phyloP scores from a whole-genome alignment of 2,113 vertebrate species.

The Gavia stellata region DNA sequence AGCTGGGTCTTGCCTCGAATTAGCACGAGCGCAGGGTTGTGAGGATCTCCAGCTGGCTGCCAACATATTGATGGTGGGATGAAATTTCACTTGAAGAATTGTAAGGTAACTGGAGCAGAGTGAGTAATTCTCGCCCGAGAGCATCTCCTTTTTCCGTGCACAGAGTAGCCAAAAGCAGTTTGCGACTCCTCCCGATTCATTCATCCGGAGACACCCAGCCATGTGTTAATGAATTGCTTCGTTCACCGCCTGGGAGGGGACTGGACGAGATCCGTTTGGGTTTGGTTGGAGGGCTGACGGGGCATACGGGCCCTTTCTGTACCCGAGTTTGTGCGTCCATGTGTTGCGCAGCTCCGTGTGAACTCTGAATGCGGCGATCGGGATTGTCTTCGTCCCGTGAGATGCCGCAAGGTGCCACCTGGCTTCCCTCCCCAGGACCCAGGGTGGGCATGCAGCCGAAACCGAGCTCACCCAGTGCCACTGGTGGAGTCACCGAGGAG shows the following conservation, averaged over 20 bases:
- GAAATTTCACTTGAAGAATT: background rate
- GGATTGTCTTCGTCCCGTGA: background rate
- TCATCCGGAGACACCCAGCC: background rate
- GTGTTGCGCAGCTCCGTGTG: accelerated
- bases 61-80: constrained; percentile 48
- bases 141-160: background rate
- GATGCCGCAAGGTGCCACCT: background rate
- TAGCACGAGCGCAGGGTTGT: background rate
- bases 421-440: background rate
- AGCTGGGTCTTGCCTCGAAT: background rate
- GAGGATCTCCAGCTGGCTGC: constrained; percentile 54
- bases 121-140: constrained; percentile 27
- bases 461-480: background rate
- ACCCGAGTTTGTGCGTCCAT: accelerated
- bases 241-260: background rate
- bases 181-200: background rate
- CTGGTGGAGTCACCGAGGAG: accelerated
- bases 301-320: background rate
- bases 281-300: background rate
- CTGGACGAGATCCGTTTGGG: accelerated
- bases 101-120: constrained; percentile 51
- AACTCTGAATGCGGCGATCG: accelerated
- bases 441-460: background rate
- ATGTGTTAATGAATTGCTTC: background rate
- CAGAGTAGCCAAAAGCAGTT: background rate